Conservation (phyloP, 2,113 vertebrate genomes). For the Myiagra hebetior region DNA sequence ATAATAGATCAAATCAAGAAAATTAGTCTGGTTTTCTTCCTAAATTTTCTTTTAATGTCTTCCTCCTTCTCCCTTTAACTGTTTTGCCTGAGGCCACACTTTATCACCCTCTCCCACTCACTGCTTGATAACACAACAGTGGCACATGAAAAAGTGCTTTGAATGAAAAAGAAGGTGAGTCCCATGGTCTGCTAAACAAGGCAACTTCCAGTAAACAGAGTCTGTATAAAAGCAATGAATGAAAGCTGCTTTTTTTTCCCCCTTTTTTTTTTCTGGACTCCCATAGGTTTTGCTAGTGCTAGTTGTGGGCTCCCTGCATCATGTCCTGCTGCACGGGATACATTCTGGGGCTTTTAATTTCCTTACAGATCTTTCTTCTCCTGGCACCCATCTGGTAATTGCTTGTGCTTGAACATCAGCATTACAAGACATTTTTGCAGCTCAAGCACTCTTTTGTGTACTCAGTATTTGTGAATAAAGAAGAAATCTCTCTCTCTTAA, state of each 20-base stretch:
- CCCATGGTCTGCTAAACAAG: not conserved
- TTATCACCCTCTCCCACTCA: not conserved
- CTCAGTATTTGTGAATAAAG: not conserved
- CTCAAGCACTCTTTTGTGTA: not conserved
- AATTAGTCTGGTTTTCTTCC: not conserved
- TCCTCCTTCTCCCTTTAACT: not conserved
- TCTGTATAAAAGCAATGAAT: not conserved
- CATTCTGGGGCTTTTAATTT: fast-evolving
- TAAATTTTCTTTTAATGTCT: not conserved
- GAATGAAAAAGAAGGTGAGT: not conserved
- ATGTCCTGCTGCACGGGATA: not conserved
- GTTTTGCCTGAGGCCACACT: not conserved
- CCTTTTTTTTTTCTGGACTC: not conserved
- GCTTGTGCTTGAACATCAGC: not conserved
- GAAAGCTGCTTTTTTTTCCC: not conserved
- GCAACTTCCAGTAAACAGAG: not conserved
- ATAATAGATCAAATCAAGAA: not conserved
- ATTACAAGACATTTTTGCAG: not conserved
- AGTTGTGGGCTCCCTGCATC: not conserved
- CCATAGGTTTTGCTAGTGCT: not conserved
- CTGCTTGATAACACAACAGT: not conserved
- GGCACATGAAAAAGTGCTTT: not conserved
- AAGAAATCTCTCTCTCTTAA: not conserved
- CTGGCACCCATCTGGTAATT: not conserved
- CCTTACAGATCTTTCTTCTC: not conserved